Percentiles rank a stretch among this genome's conserved stretches.
Conservation (phyloP, 2,797 vertebrate genomes). For the Lacerta agilis region DNA sequence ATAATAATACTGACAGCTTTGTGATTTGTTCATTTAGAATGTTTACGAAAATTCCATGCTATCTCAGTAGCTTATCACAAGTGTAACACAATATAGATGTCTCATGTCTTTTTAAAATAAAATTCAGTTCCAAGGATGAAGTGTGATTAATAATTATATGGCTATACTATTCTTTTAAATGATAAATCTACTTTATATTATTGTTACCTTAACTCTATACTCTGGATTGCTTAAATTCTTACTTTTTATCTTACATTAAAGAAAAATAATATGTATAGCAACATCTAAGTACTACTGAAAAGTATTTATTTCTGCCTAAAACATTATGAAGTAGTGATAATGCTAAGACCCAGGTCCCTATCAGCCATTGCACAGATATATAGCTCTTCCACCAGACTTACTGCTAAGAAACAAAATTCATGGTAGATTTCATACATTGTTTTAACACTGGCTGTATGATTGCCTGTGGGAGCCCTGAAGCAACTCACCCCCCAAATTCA, state of each 20-base stretch:
- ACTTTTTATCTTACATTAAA: no score
- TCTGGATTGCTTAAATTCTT: no score
- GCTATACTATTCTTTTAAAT: no score
- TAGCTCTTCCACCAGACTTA: neutral
- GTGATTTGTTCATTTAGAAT: neutral
- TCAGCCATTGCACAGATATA: neutral
- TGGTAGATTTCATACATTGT: neutral
- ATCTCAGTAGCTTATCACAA: neutral
- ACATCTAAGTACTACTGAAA: neutral
- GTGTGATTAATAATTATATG: no score
- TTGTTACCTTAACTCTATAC: no score
- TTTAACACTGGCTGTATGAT: conserved; percentile 10
- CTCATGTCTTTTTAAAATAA: neutral
- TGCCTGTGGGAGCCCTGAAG: conserved; percentile 42
- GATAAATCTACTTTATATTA: no score
- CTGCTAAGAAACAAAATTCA: neutral
- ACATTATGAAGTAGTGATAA: neutral
- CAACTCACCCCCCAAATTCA: neutral
- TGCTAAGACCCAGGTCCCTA: neutral
- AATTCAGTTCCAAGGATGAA: no score
- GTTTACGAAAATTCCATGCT: no score
- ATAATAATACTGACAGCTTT: neutral
- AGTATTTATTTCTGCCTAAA: neutral
- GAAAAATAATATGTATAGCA: neutral
- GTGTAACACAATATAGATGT: neutral